These are phyloP conservation scores for Oriolus oriolus DNA, from an alignment of 2,113 vertebrate species.

Conservation along the genomic window DNA sequence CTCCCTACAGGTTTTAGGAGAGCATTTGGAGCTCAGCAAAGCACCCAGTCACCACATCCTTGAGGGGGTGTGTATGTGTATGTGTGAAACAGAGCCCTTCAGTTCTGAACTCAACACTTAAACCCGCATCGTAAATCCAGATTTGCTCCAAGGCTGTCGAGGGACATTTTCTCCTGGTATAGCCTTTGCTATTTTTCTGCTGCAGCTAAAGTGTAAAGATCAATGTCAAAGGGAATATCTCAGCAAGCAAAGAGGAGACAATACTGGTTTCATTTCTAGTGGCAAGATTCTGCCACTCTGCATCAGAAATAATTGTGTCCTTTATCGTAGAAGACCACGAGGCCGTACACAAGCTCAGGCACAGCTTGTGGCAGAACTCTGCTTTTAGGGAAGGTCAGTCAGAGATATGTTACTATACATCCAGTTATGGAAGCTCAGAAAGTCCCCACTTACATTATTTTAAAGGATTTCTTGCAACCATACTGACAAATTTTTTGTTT, in stretches of 20 bases:
- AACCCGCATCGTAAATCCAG: neutral
- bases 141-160: neutral
- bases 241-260: neutral
- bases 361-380: neutral
- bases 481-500: neutral
- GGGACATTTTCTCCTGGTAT: neutral
- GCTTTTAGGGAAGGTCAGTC: neutral
- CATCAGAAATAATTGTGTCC: neutral
- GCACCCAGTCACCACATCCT: neutral
- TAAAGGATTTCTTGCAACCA: neutral
- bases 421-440: neutral
- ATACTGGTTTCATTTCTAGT: neutral
- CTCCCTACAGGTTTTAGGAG: neutral
- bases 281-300: constrained; percentile 24
- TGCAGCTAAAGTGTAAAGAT: neutral
- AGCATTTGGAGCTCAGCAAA: neutral
- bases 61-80: neutral
- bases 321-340: rapidly evolving
- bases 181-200: neutral
- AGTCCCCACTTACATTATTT: neutral
- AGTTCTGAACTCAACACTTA: neutral
- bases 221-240: neutral
- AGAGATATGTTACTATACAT: neutral
- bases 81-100: neutral
- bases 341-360: neutral